Base-by-base conservation (phyloP, 2,797 vertebrate genomes). In the Sebastolobus alascanus region DNA sequence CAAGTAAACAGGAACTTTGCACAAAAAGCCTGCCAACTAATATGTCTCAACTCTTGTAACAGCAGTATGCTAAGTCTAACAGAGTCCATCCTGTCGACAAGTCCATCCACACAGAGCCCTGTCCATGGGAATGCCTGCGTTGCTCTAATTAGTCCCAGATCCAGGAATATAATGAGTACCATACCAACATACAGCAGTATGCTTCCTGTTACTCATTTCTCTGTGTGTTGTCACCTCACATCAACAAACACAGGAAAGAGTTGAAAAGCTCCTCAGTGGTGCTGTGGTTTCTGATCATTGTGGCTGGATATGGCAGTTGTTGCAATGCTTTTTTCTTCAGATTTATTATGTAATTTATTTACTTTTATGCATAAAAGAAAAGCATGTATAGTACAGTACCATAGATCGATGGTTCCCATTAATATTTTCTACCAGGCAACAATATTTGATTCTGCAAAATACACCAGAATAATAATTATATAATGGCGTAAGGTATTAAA, bases 61-160 rank as follows among this genome's bases (percentile, higher is more conserved):
- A 35, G 6, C 20, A 25, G 18, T 29, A 22, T 27, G 11, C 18
- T 50, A 46, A 46, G 43, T 18, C 43, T 16, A 40, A 67, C 59
- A 46, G 9, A 75, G 60, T 84, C 54, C 65, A 37, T 78, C 65
- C 46, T 25, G 29, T 69, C 70, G 55, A 60, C 63, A 52, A 74
- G 56, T 64, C 68, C n/a, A 54, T 35, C 35, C 72, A 68, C 68
- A 73, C 27, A 14, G 68, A 80, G 79, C 50, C 50, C 43, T n/a
- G 69, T 81, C 78, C 82, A 78, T 88, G 84, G 86, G 85, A 90
- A 90, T 68, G 84, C 76, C 73, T 70, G 68, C 75, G 52, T 14
- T 1, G 25, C 80, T 80, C 38, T 90, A 91, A 93, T 90, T 80
- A 87, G 73, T 87, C 68, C 85, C 81, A 87, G 88, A 88, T 79